Percentiles rank a stretch among this genome's conserved stretches.
These are phyloP conservation scores for Sepiola atlantica DNA, from an alignment of 2,888 invertebrate species.

Conservation along the genomic window DNA sequence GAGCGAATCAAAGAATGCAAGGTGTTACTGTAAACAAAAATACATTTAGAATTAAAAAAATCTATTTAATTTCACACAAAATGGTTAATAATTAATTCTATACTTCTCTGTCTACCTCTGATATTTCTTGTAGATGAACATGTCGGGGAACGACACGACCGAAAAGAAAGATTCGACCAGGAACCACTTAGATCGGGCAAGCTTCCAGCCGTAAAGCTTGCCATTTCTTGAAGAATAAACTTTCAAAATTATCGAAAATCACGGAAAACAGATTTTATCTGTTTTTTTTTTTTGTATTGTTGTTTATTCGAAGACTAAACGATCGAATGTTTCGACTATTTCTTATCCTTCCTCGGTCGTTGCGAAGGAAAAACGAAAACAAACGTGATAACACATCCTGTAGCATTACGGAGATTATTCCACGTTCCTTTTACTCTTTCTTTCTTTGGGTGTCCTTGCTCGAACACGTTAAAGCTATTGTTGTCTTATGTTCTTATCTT, in stretches of 20 bases:
- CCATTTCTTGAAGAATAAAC: neutral
- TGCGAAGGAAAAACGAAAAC: neutral
- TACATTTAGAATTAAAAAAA: neutral
- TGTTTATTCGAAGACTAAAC: too few relatives aligned
- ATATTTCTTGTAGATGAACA: constrained; percentile 13
- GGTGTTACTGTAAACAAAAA: neutral
- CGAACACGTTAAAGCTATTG: neutral
- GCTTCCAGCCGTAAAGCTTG: constrained; percentile 14
- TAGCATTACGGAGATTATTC: neutral
- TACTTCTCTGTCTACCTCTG: neutral
- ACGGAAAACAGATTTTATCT: neutral
- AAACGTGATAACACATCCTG: neutral
- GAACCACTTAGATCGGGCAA: constrained; percentile 8
- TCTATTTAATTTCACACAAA: neutral
- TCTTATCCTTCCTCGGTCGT: neutral
- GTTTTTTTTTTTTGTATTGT: too few relatives aligned
- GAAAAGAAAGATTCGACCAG: neutral
- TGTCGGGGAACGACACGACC: neutral
- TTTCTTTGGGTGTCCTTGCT: neutral
- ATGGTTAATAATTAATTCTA: neutral
- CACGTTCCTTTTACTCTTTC: constrained; percentile 8
- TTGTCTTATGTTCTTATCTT: neutral
- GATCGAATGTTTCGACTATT: neutral
- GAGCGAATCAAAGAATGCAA: neutral
- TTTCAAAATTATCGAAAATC: neutral